Conservation (phyloP, 2,888 invertebrate species). For the Cinara cedri region DNA sequence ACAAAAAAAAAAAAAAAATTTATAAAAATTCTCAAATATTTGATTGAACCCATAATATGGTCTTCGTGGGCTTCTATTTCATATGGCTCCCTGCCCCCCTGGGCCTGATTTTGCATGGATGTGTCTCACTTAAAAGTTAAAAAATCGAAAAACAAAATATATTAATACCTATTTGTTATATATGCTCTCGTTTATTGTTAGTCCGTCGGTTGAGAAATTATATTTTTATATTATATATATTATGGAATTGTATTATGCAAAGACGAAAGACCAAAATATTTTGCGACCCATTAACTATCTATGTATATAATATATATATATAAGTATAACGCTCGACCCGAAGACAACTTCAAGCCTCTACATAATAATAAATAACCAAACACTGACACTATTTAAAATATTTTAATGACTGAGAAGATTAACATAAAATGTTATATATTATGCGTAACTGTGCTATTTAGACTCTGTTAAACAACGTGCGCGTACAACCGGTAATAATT, state of each 20-base stretch:
- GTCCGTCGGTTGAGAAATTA: background rate
- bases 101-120: no score
- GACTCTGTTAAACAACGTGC: slow-evolving; percentile 36
- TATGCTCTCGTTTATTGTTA: background rate
- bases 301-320: no score
- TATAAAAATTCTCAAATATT: no score
- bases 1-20: no score
- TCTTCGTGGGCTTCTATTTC: no score
- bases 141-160: no score
- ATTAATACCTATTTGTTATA: background rate
- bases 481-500: slow-evolving; percentile 33
- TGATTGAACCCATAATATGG: no score
- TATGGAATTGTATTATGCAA: background rate
- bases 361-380: slow-evolving; percentile 40
- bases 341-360: background rate
- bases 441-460: slow-evolving; percentile 19
- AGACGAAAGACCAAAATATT: slow-evolving; percentile 4
- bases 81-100: no score
- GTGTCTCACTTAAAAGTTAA: no score
- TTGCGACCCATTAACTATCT: slow-evolving; percentile 43
- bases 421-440: slow-evolving; percentile 31
- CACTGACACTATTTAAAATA: slow-evolving; percentile 32
- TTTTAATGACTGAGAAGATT: slow-evolving; percentile 51
- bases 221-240: background rate
- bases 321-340: background rate